Percentiles rank a stretch among this genome's conserved stretches.
These are phyloP conservation scores for Motacilla tschutschensis DNA, from an alignment of 2,113 vertebrate genomes.

Conservation along the genomic window DNA sequence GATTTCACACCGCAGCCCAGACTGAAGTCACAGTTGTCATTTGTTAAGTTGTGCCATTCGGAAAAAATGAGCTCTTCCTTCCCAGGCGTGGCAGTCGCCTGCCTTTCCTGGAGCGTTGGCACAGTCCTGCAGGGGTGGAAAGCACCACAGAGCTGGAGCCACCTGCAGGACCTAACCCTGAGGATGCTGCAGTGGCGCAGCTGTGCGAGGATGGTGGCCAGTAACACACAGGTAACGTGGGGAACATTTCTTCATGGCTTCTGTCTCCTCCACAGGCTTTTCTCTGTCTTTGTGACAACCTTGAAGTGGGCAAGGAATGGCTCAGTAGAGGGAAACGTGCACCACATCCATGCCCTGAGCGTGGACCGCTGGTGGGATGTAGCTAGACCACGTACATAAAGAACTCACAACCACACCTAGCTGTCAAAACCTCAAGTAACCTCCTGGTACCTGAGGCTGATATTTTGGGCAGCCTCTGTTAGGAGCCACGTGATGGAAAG, in stretches of 20 bases:
- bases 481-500: background rate
- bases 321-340: rapidly evolving
- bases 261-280: background rate
- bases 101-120: rapidly evolving
- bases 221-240: rapidly evolving
- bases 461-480: background rate
- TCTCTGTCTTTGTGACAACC: background rate
- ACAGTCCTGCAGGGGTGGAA: background rate
- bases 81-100: background rate
- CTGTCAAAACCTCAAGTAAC: background rate
- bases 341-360: background rate
- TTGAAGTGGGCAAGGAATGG: rapidly evolving
- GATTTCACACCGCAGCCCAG: background rate
- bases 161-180: background rate
- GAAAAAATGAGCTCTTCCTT: constrained; percentile 16
- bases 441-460: background rate
- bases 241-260: background rate
- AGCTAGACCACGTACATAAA: background rate
- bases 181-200: background rate
- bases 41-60: background rate
- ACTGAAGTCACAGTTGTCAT: constrained; percentile 38
- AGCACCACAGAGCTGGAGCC: background rate
- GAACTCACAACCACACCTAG: background rate
- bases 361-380: rapidly evolving
- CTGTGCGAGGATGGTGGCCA: background rate